Percentiles rank a stretch among this genome's conserved stretches.
Evolutionary conservation across 1,140 invertebrate species (phyloP).

Genomic region (Drosophila hydei): DNA sequence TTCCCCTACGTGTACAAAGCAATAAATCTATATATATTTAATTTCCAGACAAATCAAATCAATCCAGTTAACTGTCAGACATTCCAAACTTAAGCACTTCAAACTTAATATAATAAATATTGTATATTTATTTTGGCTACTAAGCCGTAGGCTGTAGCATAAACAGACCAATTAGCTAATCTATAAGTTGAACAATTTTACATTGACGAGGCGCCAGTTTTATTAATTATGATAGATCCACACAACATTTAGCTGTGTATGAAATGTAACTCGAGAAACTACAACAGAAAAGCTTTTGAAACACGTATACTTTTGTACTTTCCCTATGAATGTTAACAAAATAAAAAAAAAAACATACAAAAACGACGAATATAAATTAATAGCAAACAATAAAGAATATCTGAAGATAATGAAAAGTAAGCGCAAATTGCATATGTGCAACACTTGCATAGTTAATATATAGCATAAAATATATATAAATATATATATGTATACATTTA

Average conservation of each 20-base stretch:
- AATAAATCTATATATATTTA: neutral
- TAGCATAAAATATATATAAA: slow-evolving; percentile 64
- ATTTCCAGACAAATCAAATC: neutral
- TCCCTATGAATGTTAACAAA: slow-evolving; percentile 61
- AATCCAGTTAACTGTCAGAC: neutral
- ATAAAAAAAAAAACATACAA: slow-evolving; percentile 47
- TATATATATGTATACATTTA: slow-evolving; percentile 62
- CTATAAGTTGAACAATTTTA: slow-evolving; percentile 1
- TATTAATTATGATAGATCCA: slow-evolving; percentile 14
- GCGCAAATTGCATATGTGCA: slow-evolving; percentile 65
- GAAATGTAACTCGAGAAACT: slow-evolving; percentile 37
- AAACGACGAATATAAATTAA: slow-evolving; percentile 37
- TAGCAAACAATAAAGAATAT: slow-evolving; percentile 36
- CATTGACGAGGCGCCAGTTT: slow-evolving; percentile 26
- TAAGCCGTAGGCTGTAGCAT: neutral
- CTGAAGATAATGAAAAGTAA: slow-evolving; percentile 37
- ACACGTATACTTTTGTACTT: slow-evolving; percentile 82
- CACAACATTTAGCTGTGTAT: slow-evolving; percentile 30
- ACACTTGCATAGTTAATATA: slow-evolving; percentile 72
- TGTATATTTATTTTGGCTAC: neutral
- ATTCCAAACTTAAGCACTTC: neutral
- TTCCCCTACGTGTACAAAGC: neutral
- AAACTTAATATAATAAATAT: neutral
- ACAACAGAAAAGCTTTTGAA: slow-evolving; percentile 70
- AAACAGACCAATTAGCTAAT: neutral